These are phyloP conservation scores for Varanus komodoensis DNA, from an alignment of 2,113 vertebrate genomes.

Conservation along the genomic window DNA sequence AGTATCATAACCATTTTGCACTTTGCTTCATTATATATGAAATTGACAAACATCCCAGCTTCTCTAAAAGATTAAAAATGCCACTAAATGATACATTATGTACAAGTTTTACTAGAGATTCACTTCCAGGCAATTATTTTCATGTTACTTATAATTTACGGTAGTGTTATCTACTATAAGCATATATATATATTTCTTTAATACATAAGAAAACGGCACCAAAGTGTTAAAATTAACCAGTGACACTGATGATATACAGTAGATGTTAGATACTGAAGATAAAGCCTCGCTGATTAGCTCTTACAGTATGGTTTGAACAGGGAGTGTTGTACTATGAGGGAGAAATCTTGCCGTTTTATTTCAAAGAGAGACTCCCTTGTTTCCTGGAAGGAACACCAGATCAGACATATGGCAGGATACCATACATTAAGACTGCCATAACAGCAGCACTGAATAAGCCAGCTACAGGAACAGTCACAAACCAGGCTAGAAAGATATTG, in stretches of 20 bases:
- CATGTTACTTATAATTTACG: constrained; percentile 77
- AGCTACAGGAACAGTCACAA: constrained; percentile 96
- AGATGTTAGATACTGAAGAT: constrained; percentile 79
- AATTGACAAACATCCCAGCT: constrained; percentile 78
- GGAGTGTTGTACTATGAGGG: not conserved
- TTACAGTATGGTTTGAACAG: constrained; percentile 67
- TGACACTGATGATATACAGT: constrained; percentile 84
- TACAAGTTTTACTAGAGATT: constrained; percentile 82
- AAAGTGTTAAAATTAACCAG: constrained; percentile 70
- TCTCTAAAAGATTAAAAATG: constrained; percentile 80
- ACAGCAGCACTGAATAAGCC: constrained; percentile 95
- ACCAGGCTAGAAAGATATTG: constrained; percentile 99
- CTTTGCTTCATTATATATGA: constrained; percentile 73
- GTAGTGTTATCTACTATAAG: constrained; percentile 79
- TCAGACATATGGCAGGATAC: constrained; percentile 93
- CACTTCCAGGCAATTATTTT: constrained; percentile 77
- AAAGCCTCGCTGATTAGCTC: constrained; percentile 56
- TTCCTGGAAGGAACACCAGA: not conserved
- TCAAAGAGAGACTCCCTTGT: constrained; percentile 27
- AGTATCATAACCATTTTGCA: constrained; percentile 53
- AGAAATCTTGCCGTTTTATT: constrained; percentile 15
- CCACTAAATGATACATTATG: constrained; percentile 84
- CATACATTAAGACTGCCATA: constrained; percentile 94
- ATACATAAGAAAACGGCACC: constrained; percentile 80
- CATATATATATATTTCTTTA: constrained; percentile 79